These are phyloP conservation scores for Rhopalosiphum maidis DNA, from an alignment of 1,140 invertebrate genomes.

Conservation along the genomic window DNA sequence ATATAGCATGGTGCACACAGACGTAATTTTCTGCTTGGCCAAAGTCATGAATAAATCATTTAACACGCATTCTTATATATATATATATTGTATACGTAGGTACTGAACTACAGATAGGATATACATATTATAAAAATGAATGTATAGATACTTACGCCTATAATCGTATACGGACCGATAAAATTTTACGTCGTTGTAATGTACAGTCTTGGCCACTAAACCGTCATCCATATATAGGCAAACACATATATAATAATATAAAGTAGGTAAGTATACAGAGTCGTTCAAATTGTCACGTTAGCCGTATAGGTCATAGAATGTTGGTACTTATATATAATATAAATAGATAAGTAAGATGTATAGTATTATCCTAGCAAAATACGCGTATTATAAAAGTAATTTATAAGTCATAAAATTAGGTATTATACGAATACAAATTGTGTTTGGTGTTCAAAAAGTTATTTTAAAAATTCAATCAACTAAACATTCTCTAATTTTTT, in stretches of 20 bases:
- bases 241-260: neutral
- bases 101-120: neutral
- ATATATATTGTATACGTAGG: neutral
- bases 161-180: slow-evolving; percentile 28
- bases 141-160: neutral
- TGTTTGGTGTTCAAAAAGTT: neutral
- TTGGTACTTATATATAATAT: neutral
- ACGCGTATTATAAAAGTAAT: neutral
- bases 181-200: neutral
- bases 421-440: neutral
- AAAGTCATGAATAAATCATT: slow-evolving; percentile 43
- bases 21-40: neutral
- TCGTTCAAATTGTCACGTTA: neutral
- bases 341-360: neutral
- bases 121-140: neutral
- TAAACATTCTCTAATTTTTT: neutral
- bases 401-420: neutral
- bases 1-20: neutral
- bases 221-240: neutral
- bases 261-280: neutral
- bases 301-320: neutral
- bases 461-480: neutral
- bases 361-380: neutral
- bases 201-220: neutral
- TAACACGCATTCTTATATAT: neutral